phyloP scores from a whole-genome alignment of 2,888 invertebrate genomes.

The Temnothorax unifasciatus region DNA sequence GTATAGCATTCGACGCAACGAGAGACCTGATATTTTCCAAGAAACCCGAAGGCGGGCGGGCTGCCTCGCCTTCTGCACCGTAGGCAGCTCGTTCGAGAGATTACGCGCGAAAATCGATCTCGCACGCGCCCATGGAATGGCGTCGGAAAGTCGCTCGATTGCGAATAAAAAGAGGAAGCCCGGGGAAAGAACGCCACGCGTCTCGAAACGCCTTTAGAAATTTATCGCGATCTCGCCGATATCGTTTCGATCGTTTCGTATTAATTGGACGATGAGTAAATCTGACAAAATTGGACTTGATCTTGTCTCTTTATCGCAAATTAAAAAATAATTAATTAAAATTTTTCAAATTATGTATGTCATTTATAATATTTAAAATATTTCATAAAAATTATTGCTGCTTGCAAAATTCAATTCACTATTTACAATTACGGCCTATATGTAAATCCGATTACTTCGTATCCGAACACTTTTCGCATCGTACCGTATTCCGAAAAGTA shows the following conservation, averaged over 20 bases:
- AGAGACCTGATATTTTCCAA: constrained; percentile 38
- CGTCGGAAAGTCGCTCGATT: constrained; percentile 13
- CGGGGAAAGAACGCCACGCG: not conserved
- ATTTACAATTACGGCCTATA: not conserved
- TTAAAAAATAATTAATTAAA: not conserved
- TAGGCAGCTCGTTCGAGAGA: constrained; percentile 41
- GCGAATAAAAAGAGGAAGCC: not conserved
- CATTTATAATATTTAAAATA: not conserved
- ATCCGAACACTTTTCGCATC: too few relatives aligned
- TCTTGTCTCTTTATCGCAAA: not conserved
- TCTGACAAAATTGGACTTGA: not conserved
- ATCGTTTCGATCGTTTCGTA: not conserved
- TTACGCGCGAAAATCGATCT: constrained; percentile 49
- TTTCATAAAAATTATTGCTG: not conserved
- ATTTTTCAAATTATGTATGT: not conserved
- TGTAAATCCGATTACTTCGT: constrained; percentile 1
- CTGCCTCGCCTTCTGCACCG: constrained; percentile 12
- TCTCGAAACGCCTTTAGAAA: not conserved
- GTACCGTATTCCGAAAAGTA: not conserved
- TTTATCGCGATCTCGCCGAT: not conserved
- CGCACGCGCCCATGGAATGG: constrained; percentile 2
- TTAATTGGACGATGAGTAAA: not conserved
- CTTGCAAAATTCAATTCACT: not conserved
- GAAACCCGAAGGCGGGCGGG: constrained; percentile 36
- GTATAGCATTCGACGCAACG: constrained; percentile 33